Evolutionary conservation across 2,888 invertebrate species (phyloP).

Genomic region (Apodemia zela): DNA sequence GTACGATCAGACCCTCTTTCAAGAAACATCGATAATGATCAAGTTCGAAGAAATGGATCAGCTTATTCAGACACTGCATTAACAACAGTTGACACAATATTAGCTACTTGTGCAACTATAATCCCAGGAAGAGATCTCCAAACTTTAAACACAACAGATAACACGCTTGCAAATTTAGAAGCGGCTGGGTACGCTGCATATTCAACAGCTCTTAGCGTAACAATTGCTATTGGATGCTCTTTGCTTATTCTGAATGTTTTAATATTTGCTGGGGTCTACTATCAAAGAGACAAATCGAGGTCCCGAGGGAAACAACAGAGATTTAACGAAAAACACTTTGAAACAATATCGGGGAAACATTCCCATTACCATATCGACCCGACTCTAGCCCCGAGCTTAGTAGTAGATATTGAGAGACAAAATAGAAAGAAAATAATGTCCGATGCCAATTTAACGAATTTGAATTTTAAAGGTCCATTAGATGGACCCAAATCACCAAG

Average conservation of each 20-base stretch:
- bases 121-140: conserved; percentile 74
- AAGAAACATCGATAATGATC: conserved; percentile 81
- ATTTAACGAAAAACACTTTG: conserved; percentile 85
- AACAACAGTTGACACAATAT: conserved; percentile 85
- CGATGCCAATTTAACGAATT: conserved; percentile 74
- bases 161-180: conserved; percentile 89
- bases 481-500: conserved; percentile 81
- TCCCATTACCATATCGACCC: conserved; percentile 89
- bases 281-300: conserved; percentile 88
- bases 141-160: conserved; percentile 80
- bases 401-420: conserved; percentile 88
- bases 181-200: conserved; percentile 89
- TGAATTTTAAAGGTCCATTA: conserved; percentile 80
- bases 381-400: conserved; percentile 88
- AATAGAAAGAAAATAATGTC: conserved; percentile 73
- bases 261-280: conserved; percentile 92
- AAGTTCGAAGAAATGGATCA: conserved; percentile 76
- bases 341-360: conserved; percentile 88
- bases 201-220: conserved; percentile 87
- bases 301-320: conserved; percentile 86
- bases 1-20: conserved; percentile 92
- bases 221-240: conserved; percentile 90
- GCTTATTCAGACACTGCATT: conserved; percentile 81
- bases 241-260: conserved; percentile 89
- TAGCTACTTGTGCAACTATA: conserved; percentile 86